phyloP scores from a whole-genome alignment of 2,888 invertebrate species.

The Trilocha varians region DNA sequence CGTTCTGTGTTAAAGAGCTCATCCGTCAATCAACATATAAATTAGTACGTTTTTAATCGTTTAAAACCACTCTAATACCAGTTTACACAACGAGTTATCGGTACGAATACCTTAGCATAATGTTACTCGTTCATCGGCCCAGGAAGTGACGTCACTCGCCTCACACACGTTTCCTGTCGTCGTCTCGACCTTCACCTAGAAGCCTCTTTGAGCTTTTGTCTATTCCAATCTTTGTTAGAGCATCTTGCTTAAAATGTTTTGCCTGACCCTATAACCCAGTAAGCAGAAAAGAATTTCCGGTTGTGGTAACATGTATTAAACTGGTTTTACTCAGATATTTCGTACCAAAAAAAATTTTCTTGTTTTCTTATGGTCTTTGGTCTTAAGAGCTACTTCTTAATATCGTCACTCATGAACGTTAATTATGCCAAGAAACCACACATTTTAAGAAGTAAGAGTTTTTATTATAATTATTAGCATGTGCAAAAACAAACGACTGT shows the following conservation, averaged over 20 bases:
- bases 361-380: no score
- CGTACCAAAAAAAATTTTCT: no score
- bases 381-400: no score
- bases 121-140: slow-evolving; percentile 42
- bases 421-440: no score
- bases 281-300: not conserved
- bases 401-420: no score
- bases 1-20: slow-evolving; percentile 12
- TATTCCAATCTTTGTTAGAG: slow-evolving; percentile 1
- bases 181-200: slow-evolving; percentile 60
- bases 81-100: slow-evolving; percentile 45
- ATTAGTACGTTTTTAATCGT: slow-evolving; percentile 31
- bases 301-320: not conserved
- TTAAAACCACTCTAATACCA: slow-evolving; percentile 30
- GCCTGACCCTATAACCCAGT: not conserved
- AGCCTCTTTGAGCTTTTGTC: slow-evolving; percentile 26
- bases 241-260: not conserved
- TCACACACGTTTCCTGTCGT: slow-evolving; percentile 44
- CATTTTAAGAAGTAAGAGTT: no score
- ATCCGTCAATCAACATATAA: slow-evolving; percentile 23
- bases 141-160: slow-evolving; percentile 60
- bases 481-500: no score
- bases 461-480: no score
- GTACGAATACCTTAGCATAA: slow-evolving; percentile 32
- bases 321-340: no score